Base-by-base conservation (phyloP, 2,113 vertebrate genomes). In the Prunella fulvescens region DNA sequence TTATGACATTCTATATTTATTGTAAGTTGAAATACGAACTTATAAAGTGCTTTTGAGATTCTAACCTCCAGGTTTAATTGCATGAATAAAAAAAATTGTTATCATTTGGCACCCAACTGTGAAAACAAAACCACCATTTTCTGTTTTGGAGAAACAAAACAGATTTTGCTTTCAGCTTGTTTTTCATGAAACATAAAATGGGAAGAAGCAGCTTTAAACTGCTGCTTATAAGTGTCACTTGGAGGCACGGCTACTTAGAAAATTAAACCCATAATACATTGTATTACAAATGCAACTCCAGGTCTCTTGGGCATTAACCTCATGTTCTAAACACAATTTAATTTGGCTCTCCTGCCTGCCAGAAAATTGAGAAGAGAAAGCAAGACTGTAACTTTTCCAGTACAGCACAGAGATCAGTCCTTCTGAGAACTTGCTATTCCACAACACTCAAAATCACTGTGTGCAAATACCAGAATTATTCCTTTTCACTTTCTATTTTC, bases 261-360 rank as follows among this genome's bases (percentile, higher is more conserved):
- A 96, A 97, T 93, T 84, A 96, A 87, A 88, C 26, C 42, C 67
- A 42, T 96, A 93, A 93, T 72, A 67, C 84, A 77, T 65, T 54
- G 80, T 65, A 76, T 76, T 94, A 95, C 37, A 93, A 96, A 93
- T 8, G 33, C 61, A 92, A 45, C 40, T 82, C 15, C 60, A 90
- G 85, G 93, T 92, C 83, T 96, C 91, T 62, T 77, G 73, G 28
- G 71, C 81, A 95, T 93, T 97, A 95, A 92, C 48, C 70, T 96
- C 84, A 40, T 78, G 56, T 95, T 95, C 77, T 95, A 51, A 81
- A 77, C 66, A 92, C 60, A 93, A 81, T 84, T 96, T 95, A 93
- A 93, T 96, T 79, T 93, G 60, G 87, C 44, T 90, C 20, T 56
- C 60, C 54, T 93, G 67, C 50, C 72, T 95, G 53, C 94, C 73